Evolutionary conservation across 2,797 vertebrate genomes (phyloP), one percentile per base, ranked within the genome.

Genomic region (Alauda arvensis): DNA sequence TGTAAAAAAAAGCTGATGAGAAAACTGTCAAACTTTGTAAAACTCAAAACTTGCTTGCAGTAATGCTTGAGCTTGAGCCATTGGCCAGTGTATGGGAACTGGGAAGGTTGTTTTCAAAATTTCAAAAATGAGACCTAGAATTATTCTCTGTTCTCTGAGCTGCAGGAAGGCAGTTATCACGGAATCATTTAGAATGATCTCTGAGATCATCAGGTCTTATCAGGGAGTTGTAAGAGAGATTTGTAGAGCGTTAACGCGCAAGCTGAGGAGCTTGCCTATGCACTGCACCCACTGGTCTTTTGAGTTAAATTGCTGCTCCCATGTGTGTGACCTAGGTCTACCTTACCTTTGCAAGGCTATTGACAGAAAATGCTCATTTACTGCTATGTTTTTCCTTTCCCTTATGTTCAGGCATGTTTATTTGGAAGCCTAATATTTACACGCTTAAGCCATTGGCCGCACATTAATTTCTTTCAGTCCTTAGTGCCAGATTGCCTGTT

Each of bases 401-500:
- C 29, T 77, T 66, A 11, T 42, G 31, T 82, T 71, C 56, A 66
- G 45, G 24, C 4, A 9, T 74, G 11, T 57, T 77, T 90, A 55
- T 75, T 84, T 77, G 76, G 48, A 80, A 80, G 62, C 25, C 18
- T 51, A 43, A 23, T 85, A 49, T 87, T 85, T 87, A 78, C 29
- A 31, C 0, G 0, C 60, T 85, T 87, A 72, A 90, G 60, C 66
- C 85, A 72, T 46, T 89, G 77, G 46, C 83, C 10, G 6, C 67
- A 74, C 29, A 25, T 78, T 81, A 60, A 7, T 68, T 66, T 76
- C 84, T 84, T 84, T 81, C 14, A 51, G 39, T 53, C 63, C 39
- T 69, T 60, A 69, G 76, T 72, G 77, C 67, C 85, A 78, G 70
- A 83, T 63, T 78, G 79, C 60, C 63, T 89, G 42, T 92, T 95